Percentiles rank a stretch among this genome's conserved stretches.
Evolutionary conservation across 2,113 vertebrate species (phyloP).

Genomic region (Leptodactylus fuscus): DNA sequence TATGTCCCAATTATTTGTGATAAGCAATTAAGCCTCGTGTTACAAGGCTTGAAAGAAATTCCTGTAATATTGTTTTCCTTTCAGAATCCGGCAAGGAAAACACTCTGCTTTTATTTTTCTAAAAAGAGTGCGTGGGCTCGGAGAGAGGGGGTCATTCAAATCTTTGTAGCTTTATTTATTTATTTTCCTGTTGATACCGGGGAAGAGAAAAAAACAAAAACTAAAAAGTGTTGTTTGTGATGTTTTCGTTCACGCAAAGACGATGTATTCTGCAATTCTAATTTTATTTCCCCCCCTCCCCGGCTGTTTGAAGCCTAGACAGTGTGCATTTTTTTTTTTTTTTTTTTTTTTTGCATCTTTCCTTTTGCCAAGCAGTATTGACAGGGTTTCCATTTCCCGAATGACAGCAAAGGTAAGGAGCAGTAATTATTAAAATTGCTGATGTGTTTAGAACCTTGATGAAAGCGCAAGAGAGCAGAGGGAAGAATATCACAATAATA

Average conservation of each 20-base stretch:
- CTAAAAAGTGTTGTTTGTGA: constrained; percentile 53
- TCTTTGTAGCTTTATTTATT: constrained; percentile 43
- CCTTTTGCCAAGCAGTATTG: constrained; percentile 89
- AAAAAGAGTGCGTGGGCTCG: constrained; percentile 29
- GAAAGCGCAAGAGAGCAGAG: constrained; percentile 75
- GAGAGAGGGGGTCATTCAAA: constrained; percentile 50
- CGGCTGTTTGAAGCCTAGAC: constrained; percentile 38
- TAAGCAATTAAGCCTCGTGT: constrained; percentile 77
- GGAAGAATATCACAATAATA: constrained; percentile 77
- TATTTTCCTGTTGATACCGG: constrained; percentile 51
- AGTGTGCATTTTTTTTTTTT: constrained; percentile 64
- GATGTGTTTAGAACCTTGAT: constrained; percentile 88
- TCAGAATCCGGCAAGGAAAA: constrained; percentile 55
- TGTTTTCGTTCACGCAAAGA: constrained; percentile 30
- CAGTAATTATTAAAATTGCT: constrained; percentile 93
- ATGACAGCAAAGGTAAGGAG: constrained; percentile 97
- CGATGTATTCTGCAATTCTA: constrained; percentile 42
- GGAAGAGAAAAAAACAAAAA: no score
- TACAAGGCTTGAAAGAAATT: constrained; percentile 73
- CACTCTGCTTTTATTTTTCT: constrained; percentile 54
- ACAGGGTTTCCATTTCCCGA: constrained; percentile 95
- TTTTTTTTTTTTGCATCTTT: constrained; percentile 81
- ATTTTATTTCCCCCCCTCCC: constrained; percentile 31
- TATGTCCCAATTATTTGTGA: constrained; percentile 74
- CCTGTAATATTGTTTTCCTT: constrained; percentile 72